Evolutionary conservation across 2,797 vertebrate genomes (phyloP).

Genomic region (Pseudomugil tenellus): DNA sequence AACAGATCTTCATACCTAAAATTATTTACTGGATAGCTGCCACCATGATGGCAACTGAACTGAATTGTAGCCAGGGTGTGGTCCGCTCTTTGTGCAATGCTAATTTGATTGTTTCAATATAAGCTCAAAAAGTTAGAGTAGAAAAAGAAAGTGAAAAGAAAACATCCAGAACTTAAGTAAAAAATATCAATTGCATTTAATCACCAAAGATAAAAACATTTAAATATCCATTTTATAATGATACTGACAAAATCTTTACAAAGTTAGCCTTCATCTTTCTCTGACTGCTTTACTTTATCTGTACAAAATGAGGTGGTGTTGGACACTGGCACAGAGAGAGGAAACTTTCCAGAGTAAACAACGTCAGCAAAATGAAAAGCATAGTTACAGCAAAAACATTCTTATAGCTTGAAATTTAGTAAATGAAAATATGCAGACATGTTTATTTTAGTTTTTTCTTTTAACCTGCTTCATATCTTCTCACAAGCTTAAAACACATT

Average conservation of each 20-base stretch:
- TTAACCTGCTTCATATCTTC: constrained; percentile 55
- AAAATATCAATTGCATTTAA: constrained; percentile 89
- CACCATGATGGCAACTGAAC: too few species aligned
- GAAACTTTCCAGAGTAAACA: constrained; percentile 73
- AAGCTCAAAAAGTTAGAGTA: neutral
- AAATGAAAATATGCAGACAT: constrained; percentile 58
- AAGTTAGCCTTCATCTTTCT: constrained; percentile 78
- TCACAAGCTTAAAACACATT: constrained; percentile 63
- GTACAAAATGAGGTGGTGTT: constrained; percentile 83
- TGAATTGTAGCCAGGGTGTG: too few species aligned
- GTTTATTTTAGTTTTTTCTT: constrained; percentile 47
- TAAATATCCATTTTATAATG: constrained; percentile 79
- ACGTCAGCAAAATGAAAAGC: constrained; percentile 70
- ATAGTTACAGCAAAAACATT: constrained; percentile 72
- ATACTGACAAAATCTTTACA: constrained; percentile 86
- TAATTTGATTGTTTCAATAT: too few species aligned
- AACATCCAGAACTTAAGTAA: constrained; percentile 78
- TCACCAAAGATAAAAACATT: constrained; percentile 87
- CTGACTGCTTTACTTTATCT: constrained; percentile 73
- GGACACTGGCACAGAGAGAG: constrained; percentile 79
- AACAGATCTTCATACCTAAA: too few species aligned
- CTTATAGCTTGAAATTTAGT: constrained; percentile 53
- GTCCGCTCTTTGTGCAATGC: too few species aligned
- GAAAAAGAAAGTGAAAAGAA: constrained; percentile 6
- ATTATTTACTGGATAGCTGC: too few species aligned